These are phyloP conservation scores for Epinephelus malabaricus DNA, from an alignment of 2,797 vertebrate species.

Conservation along the genomic window DNA sequence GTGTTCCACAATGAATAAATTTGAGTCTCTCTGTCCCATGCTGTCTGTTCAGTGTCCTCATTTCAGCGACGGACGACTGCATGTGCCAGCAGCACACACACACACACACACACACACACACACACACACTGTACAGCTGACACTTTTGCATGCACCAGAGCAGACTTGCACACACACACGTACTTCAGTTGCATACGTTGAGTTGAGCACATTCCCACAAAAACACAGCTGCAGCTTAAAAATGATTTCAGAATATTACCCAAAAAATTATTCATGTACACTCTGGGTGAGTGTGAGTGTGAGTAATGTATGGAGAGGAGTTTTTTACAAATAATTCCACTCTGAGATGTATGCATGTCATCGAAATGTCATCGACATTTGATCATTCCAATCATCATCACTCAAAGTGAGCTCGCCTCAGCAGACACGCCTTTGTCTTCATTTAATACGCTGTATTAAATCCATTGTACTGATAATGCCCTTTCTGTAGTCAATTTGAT, in stretches of 20 bases:
- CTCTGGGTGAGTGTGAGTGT: neutral
- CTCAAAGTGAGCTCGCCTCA: conserved; percentile 67
- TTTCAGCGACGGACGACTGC: conserved; percentile 17
- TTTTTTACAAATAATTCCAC: conserved; percentile 33
- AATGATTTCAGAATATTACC: conserved; percentile 1
- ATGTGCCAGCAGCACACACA: conserved; percentile 11
- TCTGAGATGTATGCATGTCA: conserved; percentile 30
- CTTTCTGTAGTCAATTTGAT: conserved; percentile 81
- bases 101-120: neutral
- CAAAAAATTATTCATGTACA: conserved; percentile 9
- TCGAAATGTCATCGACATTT: conserved; percentile 44
- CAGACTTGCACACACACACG: neutral
- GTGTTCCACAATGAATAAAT: conserved; percentile 91
- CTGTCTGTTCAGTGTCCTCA: conserved; percentile 33
- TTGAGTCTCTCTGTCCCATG: conserved; percentile 82
- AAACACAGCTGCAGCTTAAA: conserved; percentile 19
- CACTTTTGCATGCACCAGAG: neutral
- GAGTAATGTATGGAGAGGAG: conserved; percentile 12
- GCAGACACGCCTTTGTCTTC: conserved; percentile 75
- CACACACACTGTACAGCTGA: neutral
- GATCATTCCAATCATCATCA: conserved; percentile 63
- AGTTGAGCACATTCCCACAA: neutral
- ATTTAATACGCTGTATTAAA: conserved; percentile 80
- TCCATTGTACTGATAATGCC: conserved; percentile 80
- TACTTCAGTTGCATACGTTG: neutral